These are phyloP conservation scores for Adineta ricciae DNA, from an alignment of 2,888 invertebrate species.

Conservation along the genomic window DNA sequence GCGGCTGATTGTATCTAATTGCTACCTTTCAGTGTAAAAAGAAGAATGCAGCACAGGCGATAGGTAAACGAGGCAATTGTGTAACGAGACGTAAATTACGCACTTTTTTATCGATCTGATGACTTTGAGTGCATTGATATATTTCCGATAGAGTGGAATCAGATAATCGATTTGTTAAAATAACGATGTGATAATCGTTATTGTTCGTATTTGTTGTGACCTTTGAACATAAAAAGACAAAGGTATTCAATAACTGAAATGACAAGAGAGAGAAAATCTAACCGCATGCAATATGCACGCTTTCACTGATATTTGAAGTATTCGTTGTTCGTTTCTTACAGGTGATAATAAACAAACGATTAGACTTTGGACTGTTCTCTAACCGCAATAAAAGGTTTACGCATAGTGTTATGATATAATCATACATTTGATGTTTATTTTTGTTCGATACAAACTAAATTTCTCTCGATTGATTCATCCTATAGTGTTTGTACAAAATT, in stretches of 20 bases:
- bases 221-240: background rate
- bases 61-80: background rate
- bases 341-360: background rate
- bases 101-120: background rate
- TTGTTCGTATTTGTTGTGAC: background rate
- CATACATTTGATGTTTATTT: too few species aligned
- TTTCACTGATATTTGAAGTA: too few species aligned
- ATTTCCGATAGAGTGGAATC: background rate
- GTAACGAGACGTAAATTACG: background rate
- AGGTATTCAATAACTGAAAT: too few species aligned
- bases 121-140: background rate
- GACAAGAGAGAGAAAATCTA: too few species aligned
- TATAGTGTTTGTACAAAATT: background rate
- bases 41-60: too few species aligned
- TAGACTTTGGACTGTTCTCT: background rate
- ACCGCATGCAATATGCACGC: too few species aligned
- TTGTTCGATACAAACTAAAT: too few species aligned
- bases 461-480: too few species aligned
- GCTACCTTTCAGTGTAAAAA: too few species aligned
- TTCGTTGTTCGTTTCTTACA: background rate
- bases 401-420: too few species aligned
- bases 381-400: too few species aligned
- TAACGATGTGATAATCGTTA: background rate
- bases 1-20: background rate
- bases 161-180: background rate